Percentiles rank a stretch among this genome's conserved stretches.
Conservation (phyloP, 1,140 invertebrate genomes). For the Psilanteris sp. region DNA sequence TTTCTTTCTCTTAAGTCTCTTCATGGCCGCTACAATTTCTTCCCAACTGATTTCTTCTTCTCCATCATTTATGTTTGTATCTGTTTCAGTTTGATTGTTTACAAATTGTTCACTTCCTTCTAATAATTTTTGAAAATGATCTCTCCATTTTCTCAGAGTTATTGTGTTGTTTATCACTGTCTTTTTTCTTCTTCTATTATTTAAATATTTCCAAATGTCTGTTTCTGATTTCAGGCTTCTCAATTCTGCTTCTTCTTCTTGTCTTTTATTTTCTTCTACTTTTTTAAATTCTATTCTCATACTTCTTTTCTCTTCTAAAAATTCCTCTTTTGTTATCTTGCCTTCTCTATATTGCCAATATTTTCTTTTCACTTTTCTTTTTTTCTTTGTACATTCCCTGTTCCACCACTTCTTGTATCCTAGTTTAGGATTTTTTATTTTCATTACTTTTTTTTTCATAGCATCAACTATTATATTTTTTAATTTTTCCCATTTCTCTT, state of each 20-base stretch:
- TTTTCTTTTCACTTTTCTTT: constrained; percentile 5
- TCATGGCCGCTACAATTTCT: too few relatives aligned
- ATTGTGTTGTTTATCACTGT: background rate
- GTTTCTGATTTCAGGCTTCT: background rate
- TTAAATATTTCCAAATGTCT: background rate
- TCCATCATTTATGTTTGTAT: background rate
- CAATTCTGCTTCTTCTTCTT: background rate
- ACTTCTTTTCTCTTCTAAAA: background rate
- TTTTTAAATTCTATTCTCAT: background rate
- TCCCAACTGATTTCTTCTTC: background rate
- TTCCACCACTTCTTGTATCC: constrained; percentile 1
- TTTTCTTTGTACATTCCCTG: background rate
- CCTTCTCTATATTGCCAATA: constrained; percentile 8
- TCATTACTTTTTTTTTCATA: background rate
- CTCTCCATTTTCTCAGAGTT: background rate
- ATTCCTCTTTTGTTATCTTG: background rate
- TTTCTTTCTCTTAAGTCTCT: too few relatives aligned
- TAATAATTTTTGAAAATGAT: background rate
- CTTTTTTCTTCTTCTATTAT: background rate
- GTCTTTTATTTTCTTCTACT: background rate
- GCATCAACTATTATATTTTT: background rate
- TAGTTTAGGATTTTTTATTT: constrained; percentile 5
- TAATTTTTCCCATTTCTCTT: background rate
- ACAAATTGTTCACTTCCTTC: background rate
- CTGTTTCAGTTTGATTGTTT: background rate